These are phyloP conservation scores for Galerucella calmariensis DNA, from an alignment of 2,888 invertebrate genomes.

Conservation along the genomic window DNA sequence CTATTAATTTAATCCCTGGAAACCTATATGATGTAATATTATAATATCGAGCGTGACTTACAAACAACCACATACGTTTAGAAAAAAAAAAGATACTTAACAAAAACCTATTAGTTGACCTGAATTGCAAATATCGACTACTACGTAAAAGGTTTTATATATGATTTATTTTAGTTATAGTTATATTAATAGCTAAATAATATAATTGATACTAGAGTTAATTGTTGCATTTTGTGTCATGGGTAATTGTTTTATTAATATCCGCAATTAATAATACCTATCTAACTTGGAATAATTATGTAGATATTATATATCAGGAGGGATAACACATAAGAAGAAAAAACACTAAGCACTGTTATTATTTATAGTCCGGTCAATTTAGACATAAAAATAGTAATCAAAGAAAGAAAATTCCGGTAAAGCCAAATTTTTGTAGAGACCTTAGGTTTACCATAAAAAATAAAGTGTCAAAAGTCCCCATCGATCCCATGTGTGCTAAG, in stretches of 20 bases:
- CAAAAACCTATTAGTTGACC: slow-evolving; percentile 6
- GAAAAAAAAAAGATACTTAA: background rate
- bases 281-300: background rate
- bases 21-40: slow-evolving; percentile 4
- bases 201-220: slow-evolving; percentile 1
- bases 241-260: slow-evolving; percentile 13
- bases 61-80: background rate
- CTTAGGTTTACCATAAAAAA: too few relatives aligned
- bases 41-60: slow-evolving; percentile 7
- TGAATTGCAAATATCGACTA: slow-evolving; percentile 1
- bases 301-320: background rate
- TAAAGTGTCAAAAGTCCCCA: too few relatives aligned
- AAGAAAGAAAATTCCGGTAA: too few relatives aligned
- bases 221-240: slow-evolving; percentile 9
- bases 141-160: background rate
- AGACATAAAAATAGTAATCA: too few relatives aligned
- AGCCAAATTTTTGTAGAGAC: too few relatives aligned
- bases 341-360: too few relatives aligned
- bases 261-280: background rate
- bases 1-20: background rate
- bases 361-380: too few relatives aligned
- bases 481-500: too few relatives aligned
- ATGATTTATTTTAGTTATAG: slow-evolving; percentile 6
- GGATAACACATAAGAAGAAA: too few relatives aligned
- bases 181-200: slow-evolving; percentile 4